Percentiles rank a stretch among this genome's conserved stretches.
Conservation (phyloP, 1,140 invertebrate genomes). For the Littorina saxatilis region DNA sequence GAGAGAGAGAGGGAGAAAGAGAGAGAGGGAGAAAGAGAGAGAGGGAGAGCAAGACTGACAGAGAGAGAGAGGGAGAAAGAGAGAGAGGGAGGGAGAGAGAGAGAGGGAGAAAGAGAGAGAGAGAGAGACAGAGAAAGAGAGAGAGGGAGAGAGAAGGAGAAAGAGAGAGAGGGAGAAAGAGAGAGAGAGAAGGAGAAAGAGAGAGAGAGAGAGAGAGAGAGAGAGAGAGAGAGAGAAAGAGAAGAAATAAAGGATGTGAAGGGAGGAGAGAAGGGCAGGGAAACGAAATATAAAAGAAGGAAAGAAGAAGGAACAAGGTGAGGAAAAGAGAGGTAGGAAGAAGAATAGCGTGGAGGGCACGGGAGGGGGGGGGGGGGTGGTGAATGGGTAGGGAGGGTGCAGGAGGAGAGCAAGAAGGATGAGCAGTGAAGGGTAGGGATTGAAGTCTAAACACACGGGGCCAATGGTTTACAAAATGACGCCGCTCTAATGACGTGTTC, state of each 20-base stretch:
- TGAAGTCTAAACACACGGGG: constrained; percentile 1
- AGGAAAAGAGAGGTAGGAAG: neutral
- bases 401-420: neutral
- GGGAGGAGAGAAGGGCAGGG: neutral
- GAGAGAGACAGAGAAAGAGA: constrained; percentile 18
- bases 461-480: too few relatives aligned
- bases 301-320: neutral
- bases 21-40: too few relatives aligned
- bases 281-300: neutral
- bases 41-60: too few relatives aligned
- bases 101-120: constrained; percentile 22
- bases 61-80: too few relatives aligned
- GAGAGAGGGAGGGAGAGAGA: constrained; percentile 16
- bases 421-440: neutral
- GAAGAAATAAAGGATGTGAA: neutral
- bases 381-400: neutral
- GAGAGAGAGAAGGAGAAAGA: constrained; percentile 1
- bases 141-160: constrained; percentile 5
- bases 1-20: too few relatives aligned
- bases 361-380: neutral
- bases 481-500: too few relatives aligned
- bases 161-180: constrained; percentile 1
- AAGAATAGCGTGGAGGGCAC: neutral
- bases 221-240: neutral
- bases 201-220: constrained; percentile 20